Percentiles rank a stretch among this genome's conserved stretches.
Conservation (phyloP, 2,113 vertebrate genomes). For the Connochaetes taurinus region DNA sequence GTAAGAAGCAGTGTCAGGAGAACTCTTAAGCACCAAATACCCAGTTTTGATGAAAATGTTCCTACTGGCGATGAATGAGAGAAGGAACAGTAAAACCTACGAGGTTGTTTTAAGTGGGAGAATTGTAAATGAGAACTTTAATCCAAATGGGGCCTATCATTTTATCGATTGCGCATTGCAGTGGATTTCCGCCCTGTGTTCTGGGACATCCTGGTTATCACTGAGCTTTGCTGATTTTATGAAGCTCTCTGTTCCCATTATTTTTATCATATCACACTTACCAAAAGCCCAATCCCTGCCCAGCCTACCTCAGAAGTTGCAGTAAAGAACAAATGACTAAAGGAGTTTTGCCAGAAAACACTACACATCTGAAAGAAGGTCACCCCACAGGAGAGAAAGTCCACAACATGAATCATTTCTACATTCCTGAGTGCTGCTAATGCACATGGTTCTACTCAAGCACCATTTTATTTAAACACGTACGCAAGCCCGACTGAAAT, state of each 20-base stretch:
- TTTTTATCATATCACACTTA: not conserved
- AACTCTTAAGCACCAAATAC: constrained; percentile 54
- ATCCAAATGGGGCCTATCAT: not conserved
- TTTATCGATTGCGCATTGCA: not conserved
- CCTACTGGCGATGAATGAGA: constrained; percentile 17
- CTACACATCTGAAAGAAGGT: not conserved
- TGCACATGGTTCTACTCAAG: not conserved
- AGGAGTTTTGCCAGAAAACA: not conserved
- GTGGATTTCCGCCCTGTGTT: not conserved
- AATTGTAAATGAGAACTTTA: constrained; percentile 8
- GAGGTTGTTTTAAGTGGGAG: not conserved
- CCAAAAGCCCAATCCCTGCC: not conserved
- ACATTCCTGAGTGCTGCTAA: accelerated
- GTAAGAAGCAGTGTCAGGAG: constrained; percentile 56
- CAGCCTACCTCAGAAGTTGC: not conserved
- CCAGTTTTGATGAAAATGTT: constrained; percentile 52
- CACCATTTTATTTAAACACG: not conserved
- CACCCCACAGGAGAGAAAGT: not conserved
- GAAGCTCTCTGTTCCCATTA: not conserved
- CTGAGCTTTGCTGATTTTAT: not conserved
- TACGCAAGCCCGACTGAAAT: not conserved
- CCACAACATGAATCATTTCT: accelerated
- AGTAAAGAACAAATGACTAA: not conserved
- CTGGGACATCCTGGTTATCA: not conserved
- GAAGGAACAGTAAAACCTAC: not conserved